Percentiles rank a stretch among this genome's conserved stretches.
Conservation (phyloP, 2,888 invertebrate genomes). For the Pseudanteris insignis region DNA sequence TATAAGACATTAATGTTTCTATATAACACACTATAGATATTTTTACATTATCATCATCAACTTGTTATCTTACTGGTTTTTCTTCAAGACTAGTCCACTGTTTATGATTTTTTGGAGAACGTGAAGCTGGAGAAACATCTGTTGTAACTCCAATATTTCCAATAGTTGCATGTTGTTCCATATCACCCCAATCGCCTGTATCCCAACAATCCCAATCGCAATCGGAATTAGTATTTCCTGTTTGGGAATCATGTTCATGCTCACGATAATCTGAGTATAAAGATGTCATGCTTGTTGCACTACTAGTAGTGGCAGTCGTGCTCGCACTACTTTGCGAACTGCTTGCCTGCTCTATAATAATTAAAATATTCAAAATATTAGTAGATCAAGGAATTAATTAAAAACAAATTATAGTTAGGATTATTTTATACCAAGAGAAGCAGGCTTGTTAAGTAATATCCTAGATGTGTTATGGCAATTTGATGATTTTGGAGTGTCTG, state of each 20-base stretch:
- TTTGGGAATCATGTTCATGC: constrained; percentile 78
- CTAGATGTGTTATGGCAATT: constrained; percentile 75
- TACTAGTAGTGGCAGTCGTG: constrained; percentile 87
- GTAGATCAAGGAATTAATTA: too few relatives aligned
- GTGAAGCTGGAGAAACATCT: constrained; percentile 68
- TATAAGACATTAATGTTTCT: too few relatives aligned
- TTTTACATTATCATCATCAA: too few relatives aligned
- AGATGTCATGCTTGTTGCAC: constrained; percentile 89
- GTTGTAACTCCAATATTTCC: constrained; percentile 57
- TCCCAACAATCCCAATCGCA: constrained; percentile 90
- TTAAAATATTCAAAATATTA: too few relatives aligned
- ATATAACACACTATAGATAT: too few relatives aligned
- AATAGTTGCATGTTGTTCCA: constrained; percentile 73
- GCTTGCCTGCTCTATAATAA: constrained; percentile 83
- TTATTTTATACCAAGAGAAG: constrained; percentile 75
- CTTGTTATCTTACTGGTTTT: constrained; percentile 71
- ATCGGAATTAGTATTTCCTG: constrained; percentile 75
- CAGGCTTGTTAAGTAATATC: constrained; percentile 80
- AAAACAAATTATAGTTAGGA: too few relatives aligned
- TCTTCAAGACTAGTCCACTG: constrained; percentile 89
- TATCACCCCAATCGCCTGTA: constrained; percentile 89
- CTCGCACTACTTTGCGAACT: constrained; percentile 75
- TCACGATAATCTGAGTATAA: constrained; percentile 68
- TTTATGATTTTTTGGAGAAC: constrained; percentile 75
- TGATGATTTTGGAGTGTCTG: constrained; percentile 80